Percentiles rank a stretch among this genome's conserved stretches.
These are phyloP conservation scores for Austrolebias charrua DNA, from an alignment of 2,797 vertebrate genomes.

Conservation along the genomic window DNA sequence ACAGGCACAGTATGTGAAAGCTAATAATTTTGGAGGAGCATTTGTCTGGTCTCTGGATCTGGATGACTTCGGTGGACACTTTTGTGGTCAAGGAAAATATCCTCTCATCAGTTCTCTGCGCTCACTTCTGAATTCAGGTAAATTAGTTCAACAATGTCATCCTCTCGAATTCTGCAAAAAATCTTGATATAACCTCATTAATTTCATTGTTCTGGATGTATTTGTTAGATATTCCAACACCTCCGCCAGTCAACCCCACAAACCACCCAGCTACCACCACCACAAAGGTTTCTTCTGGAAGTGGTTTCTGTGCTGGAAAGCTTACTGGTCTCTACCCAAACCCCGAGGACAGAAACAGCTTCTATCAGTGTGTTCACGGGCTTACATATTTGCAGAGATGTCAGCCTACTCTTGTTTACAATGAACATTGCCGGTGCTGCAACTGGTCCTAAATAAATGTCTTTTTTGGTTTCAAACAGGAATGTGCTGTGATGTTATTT, in stretches of 20 bases:
- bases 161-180: background rate
- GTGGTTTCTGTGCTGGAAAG: constrained; percentile 56
- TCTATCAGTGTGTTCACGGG: constrained; percentile 59
- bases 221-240: constrained; percentile 30
- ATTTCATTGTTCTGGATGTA: background rate
- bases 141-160: background rate
- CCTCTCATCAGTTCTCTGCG: constrained; percentile 70
- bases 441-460: background rate
- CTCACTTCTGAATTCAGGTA: constrained; percentile 65
- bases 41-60: constrained; percentile 74
- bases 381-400: constrained; percentile 36
- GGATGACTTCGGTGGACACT: constrained; percentile 73
- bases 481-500: background rate
- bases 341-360: constrained; percentile 22
- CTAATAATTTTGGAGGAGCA: constrained; percentile 68
- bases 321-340: constrained; percentile 55
- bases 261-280: background rate
- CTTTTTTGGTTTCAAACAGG: background rate
- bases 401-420: constrained; percentile 49
- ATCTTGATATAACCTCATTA: background rate
- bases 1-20: constrained; percentile 67
- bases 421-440: constrained; percentile 61
- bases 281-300: constrained; percentile 10
- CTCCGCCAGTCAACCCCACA: background rate
- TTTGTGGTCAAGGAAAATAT: constrained; percentile 69